phyloP scores from a whole-genome alignment of 2,797 vertebrate genomes.

The Bovichtus variegatus region DNA sequence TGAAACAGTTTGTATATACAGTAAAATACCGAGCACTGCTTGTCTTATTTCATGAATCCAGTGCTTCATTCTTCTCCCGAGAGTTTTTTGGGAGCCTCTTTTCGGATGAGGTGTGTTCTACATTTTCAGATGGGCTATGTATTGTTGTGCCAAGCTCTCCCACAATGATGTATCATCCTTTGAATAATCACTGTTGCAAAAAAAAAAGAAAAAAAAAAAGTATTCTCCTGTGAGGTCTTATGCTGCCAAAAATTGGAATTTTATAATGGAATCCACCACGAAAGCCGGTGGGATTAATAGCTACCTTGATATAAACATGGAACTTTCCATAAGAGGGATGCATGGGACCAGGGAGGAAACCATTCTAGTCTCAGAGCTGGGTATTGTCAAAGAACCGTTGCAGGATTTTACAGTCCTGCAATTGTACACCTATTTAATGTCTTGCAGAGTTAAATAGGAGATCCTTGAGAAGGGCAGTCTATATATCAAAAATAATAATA shows the following conservation, averaged over 20 bases:
- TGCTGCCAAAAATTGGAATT: conserved; percentile 47
- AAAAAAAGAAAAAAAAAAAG: conserved; percentile 11
- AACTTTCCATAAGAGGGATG: conserved; percentile 27
- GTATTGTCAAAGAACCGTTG: conserved; percentile 23
- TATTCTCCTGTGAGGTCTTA: conserved; percentile 21
- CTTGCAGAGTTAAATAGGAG: neutral
- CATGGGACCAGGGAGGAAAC: conserved; percentile 18
- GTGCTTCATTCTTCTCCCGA: conserved; percentile 12
- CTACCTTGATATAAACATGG: conserved; percentile 41
- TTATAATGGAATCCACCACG: conserved; percentile 38
- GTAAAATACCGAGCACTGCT: conserved; percentile 6
- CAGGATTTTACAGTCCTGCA: conserved; percentile 8
- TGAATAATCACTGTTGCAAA: conserved; percentile 46
- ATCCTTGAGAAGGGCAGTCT: neutral
- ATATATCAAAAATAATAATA: conserved; percentile 12
- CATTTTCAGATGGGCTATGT: conserved; percentile 46
- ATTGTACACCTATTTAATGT: neutral
- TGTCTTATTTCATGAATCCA: conserved; percentile 28
- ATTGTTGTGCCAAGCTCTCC: conserved; percentile 38
- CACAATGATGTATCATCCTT: conserved; percentile 30
- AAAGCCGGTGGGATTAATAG: conserved; percentile 44
- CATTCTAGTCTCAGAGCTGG: neutral
- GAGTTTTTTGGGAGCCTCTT: conserved; percentile 35
- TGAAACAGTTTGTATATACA: conserved; percentile 27
- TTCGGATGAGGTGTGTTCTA: conserved; percentile 37